Evolutionary conservation across 2,113 vertebrate genomes (phyloP).

Genomic region (Carassius carassius): DNA sequence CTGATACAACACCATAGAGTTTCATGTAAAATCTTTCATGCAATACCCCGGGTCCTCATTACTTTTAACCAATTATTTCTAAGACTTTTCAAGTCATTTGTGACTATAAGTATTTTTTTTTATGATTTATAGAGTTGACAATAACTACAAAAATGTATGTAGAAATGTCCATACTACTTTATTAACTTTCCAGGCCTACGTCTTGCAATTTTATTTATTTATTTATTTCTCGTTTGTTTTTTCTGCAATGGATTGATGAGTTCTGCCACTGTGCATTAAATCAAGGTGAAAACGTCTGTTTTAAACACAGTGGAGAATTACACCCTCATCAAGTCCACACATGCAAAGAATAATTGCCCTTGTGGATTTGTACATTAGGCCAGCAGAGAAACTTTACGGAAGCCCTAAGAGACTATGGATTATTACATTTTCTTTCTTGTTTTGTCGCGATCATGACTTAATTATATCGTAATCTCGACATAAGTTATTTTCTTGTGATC

Average conservation of each 20-base stretch:
- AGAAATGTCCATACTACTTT: too few relatives aligned
- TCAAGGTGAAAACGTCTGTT: constrained; percentile 53
- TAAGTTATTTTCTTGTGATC: too few relatives aligned
- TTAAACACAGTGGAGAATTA: constrained; percentile 51
- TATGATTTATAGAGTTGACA: too few relatives aligned
- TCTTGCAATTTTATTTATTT: too few relatives aligned
- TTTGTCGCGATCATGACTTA: too few relatives aligned
- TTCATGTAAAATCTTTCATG: neutral
- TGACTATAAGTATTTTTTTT: neutral
- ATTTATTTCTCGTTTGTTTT: too few relatives aligned
- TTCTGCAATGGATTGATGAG: neutral
- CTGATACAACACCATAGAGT: constrained; percentile 62
- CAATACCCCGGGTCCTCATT: neutral
- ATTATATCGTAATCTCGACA: too few relatives aligned
- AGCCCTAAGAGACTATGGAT: too few relatives aligned
- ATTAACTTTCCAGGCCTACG: too few relatives aligned
- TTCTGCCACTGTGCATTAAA: neutral
- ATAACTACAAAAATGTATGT: too few relatives aligned
- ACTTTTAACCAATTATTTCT: neutral
- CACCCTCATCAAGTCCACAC: constrained; percentile 65
- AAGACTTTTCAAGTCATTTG: neutral
- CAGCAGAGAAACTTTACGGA: neutral
- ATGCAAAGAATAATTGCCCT: constrained; percentile 46
- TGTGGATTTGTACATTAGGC: constrained; percentile 26
- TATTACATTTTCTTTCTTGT: too few relatives aligned